These are phyloP conservation scores for Peromyscus maniculatus DNA, from an alignment of 2,113 vertebrate genomes.

Conservation along the genomic window DNA sequence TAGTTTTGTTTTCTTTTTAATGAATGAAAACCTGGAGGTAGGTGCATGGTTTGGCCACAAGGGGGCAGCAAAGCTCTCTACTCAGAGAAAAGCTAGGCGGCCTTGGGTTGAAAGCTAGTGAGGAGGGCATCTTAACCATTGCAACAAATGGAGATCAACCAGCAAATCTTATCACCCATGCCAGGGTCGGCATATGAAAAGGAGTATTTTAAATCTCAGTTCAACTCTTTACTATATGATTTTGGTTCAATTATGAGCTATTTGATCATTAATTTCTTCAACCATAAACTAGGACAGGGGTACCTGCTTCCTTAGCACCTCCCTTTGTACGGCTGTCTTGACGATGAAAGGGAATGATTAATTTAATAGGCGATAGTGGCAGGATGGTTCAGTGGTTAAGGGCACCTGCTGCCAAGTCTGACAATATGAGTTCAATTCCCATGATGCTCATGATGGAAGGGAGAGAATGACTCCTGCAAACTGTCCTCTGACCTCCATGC, in stretches of 20 bases:
- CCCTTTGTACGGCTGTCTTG: not conserved
- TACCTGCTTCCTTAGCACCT: not conserved
- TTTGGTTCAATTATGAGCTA: not conserved
- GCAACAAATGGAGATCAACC: not conserved
- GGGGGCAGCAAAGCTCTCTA: slow-evolving; percentile 71
- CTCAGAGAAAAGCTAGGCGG: not conserved
- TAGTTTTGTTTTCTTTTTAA: not conserved
- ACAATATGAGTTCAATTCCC: not conserved
- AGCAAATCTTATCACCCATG: not conserved
- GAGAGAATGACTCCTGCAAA: not conserved
- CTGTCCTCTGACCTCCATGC: not conserved
- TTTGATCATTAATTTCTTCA: not conserved
- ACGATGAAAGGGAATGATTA: not conserved
- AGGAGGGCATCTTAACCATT: not conserved
- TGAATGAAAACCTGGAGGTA: not conserved
- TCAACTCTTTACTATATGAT: not conserved
- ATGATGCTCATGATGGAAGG: not conserved
- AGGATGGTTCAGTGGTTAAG: not conserved
- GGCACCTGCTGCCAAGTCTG: not conserved
- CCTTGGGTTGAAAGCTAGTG: not conserved
- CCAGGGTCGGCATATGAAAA: not conserved
- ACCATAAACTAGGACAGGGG: not conserved
- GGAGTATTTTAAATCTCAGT: slow-evolving; percentile 12
- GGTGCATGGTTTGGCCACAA: slow-evolving; percentile 55
- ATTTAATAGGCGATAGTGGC: not conserved